A percentile compares a stretch with the other conserved stretches of the same genome.
Conservation (phyloP, 2,888 invertebrate genomes). For the Orthosia gracilis region DNA sequence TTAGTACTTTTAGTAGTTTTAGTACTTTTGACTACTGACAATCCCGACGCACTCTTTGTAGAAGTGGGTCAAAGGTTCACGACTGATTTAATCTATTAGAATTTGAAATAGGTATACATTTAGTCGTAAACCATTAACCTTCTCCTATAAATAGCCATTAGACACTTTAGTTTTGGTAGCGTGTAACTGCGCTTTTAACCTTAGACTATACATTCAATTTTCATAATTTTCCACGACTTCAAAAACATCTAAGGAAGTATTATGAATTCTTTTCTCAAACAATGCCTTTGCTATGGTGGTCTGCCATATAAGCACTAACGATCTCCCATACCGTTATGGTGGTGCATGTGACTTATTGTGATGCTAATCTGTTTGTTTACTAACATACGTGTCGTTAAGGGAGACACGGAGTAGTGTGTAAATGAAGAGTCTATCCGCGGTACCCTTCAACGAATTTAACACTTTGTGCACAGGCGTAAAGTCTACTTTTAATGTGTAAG, state of each 20-base stretch:
- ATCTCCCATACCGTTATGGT: constrained; percentile 41
- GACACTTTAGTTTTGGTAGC: no score
- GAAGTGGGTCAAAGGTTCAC: no score
- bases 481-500: background rate
- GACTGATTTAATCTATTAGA: no score
- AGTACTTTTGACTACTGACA: no score
- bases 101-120: no score
- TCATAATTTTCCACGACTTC: constrained; percentile 5
- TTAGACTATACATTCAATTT: background rate
- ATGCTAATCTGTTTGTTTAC: constrained; percentile 57
- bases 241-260: constrained; percentile 21
- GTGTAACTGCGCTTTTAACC: no score
- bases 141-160: no score
- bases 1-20: no score
- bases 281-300: constrained; percentile 61
- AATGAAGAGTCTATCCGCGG: constrained; percentile 3
- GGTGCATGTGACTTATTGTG: constrained; percentile 46
- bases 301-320: constrained; percentile 60
- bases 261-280: constrained; percentile 48
- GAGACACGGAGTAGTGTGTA: background rate
- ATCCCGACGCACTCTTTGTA: no score
- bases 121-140: no score
- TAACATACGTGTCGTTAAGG: constrained; percentile 31
- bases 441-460: background rate
- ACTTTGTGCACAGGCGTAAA: no score